Conservation (phyloP, 1,140 invertebrate genomes). For the Vanessa atalanta region DNA sequence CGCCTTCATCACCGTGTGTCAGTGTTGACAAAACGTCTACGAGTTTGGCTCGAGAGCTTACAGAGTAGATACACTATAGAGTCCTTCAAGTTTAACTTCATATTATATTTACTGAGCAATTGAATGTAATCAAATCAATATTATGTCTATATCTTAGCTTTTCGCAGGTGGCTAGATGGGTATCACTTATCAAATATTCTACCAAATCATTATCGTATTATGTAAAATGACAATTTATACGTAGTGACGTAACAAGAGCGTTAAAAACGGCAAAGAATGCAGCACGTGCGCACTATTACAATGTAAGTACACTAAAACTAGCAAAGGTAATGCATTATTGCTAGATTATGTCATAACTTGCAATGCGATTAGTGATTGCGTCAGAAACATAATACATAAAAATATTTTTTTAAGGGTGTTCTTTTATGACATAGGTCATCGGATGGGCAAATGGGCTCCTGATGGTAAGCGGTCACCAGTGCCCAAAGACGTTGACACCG, state of each 20-base stretch:
- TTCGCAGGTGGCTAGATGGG: too few relatives aligned
- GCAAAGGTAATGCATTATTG: neutral
- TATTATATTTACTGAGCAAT: neutral
- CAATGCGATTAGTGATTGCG: neutral
- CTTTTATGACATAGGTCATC: too few relatives aligned
- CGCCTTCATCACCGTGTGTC: slow-evolving; percentile 60
- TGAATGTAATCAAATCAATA: too few relatives aligned
- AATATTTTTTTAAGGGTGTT: too few relatives aligned
- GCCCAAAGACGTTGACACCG: too few relatives aligned
- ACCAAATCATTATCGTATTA: too few relatives aligned
- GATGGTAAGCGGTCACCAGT: too few relatives aligned
- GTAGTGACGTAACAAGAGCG: neutral
- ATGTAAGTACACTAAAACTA: neutral
- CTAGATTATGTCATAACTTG: neutral
- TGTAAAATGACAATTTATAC: too few relatives aligned
- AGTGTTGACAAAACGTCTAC: slow-evolving; percentile 56
- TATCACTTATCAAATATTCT: too few relatives aligned
- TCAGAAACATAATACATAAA: neutral
- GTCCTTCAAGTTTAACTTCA: neutral
- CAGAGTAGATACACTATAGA: slow-evolving; percentile 38
- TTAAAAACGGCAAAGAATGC: slow-evolving; percentile 1
- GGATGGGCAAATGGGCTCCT: too few relatives aligned
- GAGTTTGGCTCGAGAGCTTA: neutral
- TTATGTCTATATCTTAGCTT: too few relatives aligned
- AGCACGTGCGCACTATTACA: neutral